Base-by-base conservation (phyloP, 2,113 vertebrate genomes). In the Callionymus lyra region DNA sequence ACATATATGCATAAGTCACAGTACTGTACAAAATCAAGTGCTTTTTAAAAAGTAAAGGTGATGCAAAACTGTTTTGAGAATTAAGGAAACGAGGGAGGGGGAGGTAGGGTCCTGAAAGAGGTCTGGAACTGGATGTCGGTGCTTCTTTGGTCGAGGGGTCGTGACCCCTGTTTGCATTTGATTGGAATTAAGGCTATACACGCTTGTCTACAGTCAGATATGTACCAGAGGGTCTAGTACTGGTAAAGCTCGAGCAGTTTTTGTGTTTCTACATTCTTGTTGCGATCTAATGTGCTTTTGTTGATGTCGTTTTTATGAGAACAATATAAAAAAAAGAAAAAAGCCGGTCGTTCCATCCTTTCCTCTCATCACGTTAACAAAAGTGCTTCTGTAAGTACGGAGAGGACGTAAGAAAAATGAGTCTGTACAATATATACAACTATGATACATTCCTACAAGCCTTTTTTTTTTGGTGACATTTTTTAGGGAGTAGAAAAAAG, bases 111-210 rank as follows among this genome's bases (percentile, higher is more conserved):
- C 59, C 44, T 58, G 70, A 74, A 76, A 77, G 75, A 81, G 76
- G 80, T 64, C 78, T 81, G 79, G 80, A 81, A 82, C 71, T 77
- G 43, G 9, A 56, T 72, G 42, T 53, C 41, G 27, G 56, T 71
- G 66, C 58, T 65, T 86, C 84, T 86, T 87, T 87, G 86, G 84
- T 87, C 68, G 58, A 76, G 77, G 73, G 66, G 73, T n/a, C n/a
- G n/a, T 55, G 34, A 16, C 60, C 72, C 75, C 75, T 19, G 48
- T 53, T 67, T 74, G 70, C 60, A 63, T 82, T 72, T 69, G 59
- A 69, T 73, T 70, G 52, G 41, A 65, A 62, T 77, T 64, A 80
- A 77, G 72, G 62, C 70, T 67, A 71, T 47, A 70, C 70, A 40
- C 12, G 63, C 43, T 59, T 44, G 59, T 78, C 58, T 70, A 59